phyloP scores from a whole-genome alignment of 2,113 vertebrate genomes.

The Paracyprichromis sp. region DNA sequence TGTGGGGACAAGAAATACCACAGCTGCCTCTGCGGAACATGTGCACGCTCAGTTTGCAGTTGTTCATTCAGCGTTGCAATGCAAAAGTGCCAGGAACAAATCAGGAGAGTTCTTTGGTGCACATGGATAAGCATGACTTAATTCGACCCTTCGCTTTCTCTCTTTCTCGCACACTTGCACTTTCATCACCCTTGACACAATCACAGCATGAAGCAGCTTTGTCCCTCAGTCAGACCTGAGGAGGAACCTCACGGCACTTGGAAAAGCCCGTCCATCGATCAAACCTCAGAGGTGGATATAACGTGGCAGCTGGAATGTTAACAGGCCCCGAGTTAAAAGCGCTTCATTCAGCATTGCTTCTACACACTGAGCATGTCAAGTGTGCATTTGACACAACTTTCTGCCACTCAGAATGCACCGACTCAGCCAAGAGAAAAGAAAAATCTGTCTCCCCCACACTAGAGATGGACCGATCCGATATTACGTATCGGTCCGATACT shows the following conservation, averaged over 20 bases:
- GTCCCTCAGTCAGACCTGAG: neutral
- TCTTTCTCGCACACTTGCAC: neutral
- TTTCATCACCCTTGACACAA: neutral
- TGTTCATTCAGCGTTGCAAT: neutral
- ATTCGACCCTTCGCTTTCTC: neutral
- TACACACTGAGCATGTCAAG: neutral
- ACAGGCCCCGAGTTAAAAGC: neutral
- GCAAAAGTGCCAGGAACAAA: neutral
- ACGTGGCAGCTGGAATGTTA: slow-evolving; percentile 40
- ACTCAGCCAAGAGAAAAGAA: neutral
- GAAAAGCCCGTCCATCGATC: neutral
- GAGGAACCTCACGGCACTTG: neutral
- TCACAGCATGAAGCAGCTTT: neutral
- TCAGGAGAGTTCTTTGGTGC: neutral
- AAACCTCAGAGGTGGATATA: neutral
- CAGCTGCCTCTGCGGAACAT: neutral
- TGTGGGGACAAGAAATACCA: neutral
- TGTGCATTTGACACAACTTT: neutral
- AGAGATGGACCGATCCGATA: too few relatives aligned
- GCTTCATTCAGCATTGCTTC: neutral
- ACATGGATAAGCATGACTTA: neutral
- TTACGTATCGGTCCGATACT: too few relatives aligned
- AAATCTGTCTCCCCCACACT: neutral
- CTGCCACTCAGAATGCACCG: neutral
- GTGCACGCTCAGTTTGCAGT: neutral